Conservation (phyloP, 2,113 vertebrate species). For the Oceanites oceanicus region DNA sequence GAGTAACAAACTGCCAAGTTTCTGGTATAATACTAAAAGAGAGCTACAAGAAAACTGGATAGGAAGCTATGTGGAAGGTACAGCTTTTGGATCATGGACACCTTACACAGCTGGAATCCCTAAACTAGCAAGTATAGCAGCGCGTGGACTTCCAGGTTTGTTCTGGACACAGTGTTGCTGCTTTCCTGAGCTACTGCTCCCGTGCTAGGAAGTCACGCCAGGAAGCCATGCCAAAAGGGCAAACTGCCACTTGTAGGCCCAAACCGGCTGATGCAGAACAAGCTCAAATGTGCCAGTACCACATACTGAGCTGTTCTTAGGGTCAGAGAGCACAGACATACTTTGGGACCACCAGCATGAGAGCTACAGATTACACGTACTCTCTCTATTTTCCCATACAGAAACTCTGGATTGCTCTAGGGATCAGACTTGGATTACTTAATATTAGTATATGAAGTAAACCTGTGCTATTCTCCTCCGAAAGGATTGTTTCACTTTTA, state of each 20-base stretch:
- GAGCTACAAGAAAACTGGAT: not conserved
- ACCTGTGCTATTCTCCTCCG: not conserved
- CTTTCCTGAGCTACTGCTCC: conserved; percentile 15
- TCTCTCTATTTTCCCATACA: not conserved
- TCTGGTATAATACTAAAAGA: not conserved
- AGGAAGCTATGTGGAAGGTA: not conserved
- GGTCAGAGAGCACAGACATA: not conserved
- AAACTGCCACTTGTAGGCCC: not conserved
- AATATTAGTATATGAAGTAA: not conserved
- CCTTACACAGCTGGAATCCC: not conserved
- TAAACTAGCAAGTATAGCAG: not conserved
- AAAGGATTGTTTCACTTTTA: not conserved
- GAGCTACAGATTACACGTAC: rapidly evolving
- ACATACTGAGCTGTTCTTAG: not conserved
- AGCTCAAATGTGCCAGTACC: not conserved
- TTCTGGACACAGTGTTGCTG: not conserved
- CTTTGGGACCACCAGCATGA: not conserved
- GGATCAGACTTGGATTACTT: not conserved
- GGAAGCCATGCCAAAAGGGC: conserved; percentile 13
- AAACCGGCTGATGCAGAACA: not conserved
- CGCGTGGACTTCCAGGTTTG: conserved; percentile 1
- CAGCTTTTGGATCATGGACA: not conserved
- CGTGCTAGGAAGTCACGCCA: not conserved
- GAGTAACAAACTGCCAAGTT: not conserved
- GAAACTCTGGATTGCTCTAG: not conserved